phyloP scores from a whole-genome alignment of 2,888 invertebrate genomes.

The Chaetogeoica ovagalla region DNA sequence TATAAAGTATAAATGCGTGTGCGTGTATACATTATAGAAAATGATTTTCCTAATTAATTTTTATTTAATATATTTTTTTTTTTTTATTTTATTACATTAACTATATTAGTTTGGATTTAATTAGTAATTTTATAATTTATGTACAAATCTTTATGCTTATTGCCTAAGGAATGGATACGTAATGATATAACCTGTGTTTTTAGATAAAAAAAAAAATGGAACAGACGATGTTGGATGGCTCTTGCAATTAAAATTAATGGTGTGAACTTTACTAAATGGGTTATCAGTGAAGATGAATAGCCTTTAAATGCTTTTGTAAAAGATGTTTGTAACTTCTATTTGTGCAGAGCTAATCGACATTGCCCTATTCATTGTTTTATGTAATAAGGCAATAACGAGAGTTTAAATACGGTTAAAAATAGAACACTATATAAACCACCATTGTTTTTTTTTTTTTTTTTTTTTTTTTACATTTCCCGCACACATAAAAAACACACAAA shows the following conservation, averaged over 20 bases:
- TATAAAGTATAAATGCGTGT: too few species aligned
- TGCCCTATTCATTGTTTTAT: constrained; percentile 4
- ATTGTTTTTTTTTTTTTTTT: neutral
- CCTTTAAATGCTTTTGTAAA: constrained; percentile 6
- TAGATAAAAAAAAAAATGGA: neutral
- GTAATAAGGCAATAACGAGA: neutral
- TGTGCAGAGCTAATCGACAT: constrained; percentile 17
- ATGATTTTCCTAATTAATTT: too few species aligned
- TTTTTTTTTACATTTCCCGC: neutral
- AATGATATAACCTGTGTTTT: neutral
- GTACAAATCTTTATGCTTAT: neutral
- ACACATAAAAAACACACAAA: constrained; percentile 21
- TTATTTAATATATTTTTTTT: too few species aligned
- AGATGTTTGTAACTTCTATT: constrained; percentile 4
- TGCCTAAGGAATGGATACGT: neutral
- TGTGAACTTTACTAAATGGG: constrained; percentile 33
- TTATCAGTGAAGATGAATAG: constrained; percentile 26
- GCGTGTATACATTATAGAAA: too few species aligned
- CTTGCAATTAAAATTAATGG: constrained; percentile 41
- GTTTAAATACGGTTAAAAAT: constrained; percentile 9
- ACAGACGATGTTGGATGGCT: constrained; percentile 12
- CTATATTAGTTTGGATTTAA: neutral
- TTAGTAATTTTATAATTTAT: too few species aligned
- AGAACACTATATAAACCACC: neutral
- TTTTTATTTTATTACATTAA: neutral